Evolutionary conservation across 2,113 vertebrate genomes (phyloP).

Genomic region (Pelusios castaneus): DNA sequence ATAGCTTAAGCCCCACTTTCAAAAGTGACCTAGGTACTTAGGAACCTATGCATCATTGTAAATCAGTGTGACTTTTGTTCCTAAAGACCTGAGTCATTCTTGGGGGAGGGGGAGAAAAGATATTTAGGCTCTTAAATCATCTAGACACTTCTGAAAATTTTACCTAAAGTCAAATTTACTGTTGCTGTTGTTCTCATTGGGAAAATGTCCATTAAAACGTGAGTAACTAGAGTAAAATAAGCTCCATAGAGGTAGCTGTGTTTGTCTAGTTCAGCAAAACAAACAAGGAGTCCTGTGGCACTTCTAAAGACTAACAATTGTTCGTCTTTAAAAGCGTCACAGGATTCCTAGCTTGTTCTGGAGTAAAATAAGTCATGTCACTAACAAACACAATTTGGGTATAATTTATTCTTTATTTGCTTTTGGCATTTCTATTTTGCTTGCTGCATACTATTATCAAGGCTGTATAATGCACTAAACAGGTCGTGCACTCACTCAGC

Average conservation of each 20-base stretch:
- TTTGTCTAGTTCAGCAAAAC: too few relatives aligned
- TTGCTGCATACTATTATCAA: neutral
- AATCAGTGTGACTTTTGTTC: neutral
- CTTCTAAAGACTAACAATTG: too few relatives aligned
- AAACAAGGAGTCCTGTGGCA: too few relatives aligned
- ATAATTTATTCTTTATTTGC: neutral
- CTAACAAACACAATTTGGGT: neutral
- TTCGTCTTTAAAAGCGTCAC: too few relatives aligned
- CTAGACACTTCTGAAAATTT: neutral
- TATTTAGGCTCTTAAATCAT: neutral
- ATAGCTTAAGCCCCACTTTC: neutral
- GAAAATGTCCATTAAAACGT: neutral
- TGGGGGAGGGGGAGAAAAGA: neutral
- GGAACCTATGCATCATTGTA: neutral
- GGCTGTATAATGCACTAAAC: neutral
- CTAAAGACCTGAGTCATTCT: neutral
- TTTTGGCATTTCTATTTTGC: neutral
- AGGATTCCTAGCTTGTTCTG: neutral
- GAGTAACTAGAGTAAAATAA: neutral
- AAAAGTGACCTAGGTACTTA: neutral
- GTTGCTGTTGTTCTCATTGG: neutral
- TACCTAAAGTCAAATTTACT: neutral
- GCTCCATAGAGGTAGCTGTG: too few relatives aligned
- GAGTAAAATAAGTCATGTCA: neutral
- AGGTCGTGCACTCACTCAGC: neutral